phyloP scores from a whole-genome alignment of 2,888 invertebrate genomes.

The Idaea biselata region DNA sequence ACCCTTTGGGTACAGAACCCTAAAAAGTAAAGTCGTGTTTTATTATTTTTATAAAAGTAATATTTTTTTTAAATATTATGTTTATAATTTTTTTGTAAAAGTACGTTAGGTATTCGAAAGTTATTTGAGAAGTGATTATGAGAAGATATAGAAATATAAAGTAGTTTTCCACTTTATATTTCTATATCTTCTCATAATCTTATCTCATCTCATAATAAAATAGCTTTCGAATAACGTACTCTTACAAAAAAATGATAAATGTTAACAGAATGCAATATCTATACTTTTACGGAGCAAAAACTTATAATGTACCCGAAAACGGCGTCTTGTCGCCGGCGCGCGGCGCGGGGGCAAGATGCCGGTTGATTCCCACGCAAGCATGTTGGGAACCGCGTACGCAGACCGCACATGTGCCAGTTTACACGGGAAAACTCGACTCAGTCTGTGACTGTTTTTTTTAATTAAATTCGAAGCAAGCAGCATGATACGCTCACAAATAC shows the following conservation, averaged over 20 bases:
- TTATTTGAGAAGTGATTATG: too few species aligned
- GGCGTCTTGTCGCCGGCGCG: slow-evolving; percentile 26
- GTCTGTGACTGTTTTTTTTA: slow-evolving; percentile 43
- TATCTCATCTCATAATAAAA: too few species aligned
- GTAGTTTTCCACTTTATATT: too few species aligned
- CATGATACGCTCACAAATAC: slow-evolving; percentile 18
- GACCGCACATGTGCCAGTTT: slow-evolving; percentile 62
- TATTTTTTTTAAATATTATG: too few species aligned
- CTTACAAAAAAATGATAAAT: slow-evolving; percentile 7
- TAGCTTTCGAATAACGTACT: not conserved
- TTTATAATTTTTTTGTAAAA: too few species aligned
- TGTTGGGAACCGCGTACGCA: slow-evolving; percentile 56
- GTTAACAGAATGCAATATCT: slow-evolving; percentile 28
- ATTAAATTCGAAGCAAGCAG: slow-evolving; percentile 42
- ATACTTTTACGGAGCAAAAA: slow-evolving; percentile 37
- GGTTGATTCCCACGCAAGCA: slow-evolving; percentile 68
- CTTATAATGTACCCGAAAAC: slow-evolving; percentile 40
- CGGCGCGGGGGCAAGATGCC: slow-evolving; percentile 46
- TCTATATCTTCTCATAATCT: too few species aligned
- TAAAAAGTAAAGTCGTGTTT: too few species aligned
- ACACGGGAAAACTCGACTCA: slow-evolving; percentile 58
- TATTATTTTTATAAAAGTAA: too few species aligned
- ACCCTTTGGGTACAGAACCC: too few species aligned
- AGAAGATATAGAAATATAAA: too few species aligned
- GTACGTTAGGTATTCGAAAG: too few species aligned